These are phyloP conservation scores for Laticauda laticaudata DNA, from an alignment of 2,113 vertebrate genomes.

Conservation along the genomic window DNA sequence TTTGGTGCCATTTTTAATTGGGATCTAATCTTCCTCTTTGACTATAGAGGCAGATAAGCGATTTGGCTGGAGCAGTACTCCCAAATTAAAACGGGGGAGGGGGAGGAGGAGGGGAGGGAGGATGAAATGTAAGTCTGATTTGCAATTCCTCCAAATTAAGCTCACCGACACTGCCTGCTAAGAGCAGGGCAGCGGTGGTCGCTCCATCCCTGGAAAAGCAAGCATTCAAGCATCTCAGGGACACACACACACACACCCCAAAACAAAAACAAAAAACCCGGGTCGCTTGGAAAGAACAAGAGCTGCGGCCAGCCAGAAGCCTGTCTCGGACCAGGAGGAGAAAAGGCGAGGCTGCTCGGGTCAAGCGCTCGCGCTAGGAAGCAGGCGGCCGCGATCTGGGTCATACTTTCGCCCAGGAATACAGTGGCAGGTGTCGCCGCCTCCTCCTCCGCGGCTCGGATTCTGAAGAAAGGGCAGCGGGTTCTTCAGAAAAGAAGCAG, in stretches of 20 bases:
- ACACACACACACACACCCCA: neutral
- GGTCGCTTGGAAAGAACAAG: neutral
- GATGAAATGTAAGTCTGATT: neutral
- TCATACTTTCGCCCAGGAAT: neutral
- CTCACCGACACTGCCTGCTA: neutral
- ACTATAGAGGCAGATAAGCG: neutral
- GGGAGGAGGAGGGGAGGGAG: neutral
- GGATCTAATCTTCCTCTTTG: neutral
- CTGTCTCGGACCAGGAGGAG: neutral
- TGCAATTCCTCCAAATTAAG: neutral
- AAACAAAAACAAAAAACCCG: neutral
- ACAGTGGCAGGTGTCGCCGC: neutral
- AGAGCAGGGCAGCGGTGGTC: conserved; percentile 28
- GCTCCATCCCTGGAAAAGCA: conserved; percentile 21
- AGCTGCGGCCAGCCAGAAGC: fast-evolving
- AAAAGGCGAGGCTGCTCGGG: neutral
- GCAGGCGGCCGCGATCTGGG: neutral
- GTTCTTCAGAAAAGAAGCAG: neutral
- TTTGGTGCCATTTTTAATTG: neutral
- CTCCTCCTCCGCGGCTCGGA: neutral
- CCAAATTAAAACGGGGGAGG: neutral
- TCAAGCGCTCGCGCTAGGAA: neutral
- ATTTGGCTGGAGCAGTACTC: neutral
- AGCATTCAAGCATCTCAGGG: neutral
- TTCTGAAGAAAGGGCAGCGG: neutral